Conservation (phyloP, 2,888 invertebrate species). For the Eucera pruinosa region DNA sequence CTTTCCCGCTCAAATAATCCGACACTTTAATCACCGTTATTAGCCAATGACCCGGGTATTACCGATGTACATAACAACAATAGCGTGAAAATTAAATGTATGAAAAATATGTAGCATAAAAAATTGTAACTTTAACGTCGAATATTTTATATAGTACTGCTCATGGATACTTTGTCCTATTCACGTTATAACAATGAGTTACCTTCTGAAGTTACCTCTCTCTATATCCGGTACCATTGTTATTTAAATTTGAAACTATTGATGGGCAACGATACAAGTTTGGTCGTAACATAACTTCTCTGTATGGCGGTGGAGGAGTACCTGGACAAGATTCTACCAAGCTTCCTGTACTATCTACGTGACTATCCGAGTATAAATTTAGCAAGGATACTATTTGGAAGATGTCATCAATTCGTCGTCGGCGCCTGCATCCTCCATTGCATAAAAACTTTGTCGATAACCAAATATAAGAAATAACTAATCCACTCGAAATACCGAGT, state of each 20-base stretch:
- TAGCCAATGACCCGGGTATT: neutral
- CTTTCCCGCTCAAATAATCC: neutral
- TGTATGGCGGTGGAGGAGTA: conserved; percentile 81
- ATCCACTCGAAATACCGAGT: conserved; percentile 72
- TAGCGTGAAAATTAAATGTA: neutral
- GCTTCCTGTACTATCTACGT: conserved; percentile 37
- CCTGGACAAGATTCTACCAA: conserved; percentile 74
- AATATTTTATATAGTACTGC: conserved; percentile 12
- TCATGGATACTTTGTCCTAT: neutral
- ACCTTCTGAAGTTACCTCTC: conserved; percentile 19
- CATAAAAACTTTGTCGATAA: conserved; percentile 65
- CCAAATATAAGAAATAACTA: conserved; percentile 76
- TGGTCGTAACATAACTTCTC: conserved; percentile 78
- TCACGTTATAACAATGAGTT: conserved; percentile 17
- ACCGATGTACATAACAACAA: neutral
- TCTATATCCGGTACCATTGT: conserved; percentile 29
- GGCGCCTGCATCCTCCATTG: conserved; percentile 16
- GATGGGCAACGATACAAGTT: conserved; percentile 62
- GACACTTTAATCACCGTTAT: neutral
- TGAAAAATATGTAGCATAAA: neutral
- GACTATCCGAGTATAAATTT: conserved; percentile 63
- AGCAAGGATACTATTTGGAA: conserved; percentile 75
- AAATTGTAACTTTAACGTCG: neutral
- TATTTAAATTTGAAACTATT: conserved; percentile 38
- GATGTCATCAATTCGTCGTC: conserved; percentile 4